Evolutionary conservation across 1,140 invertebrate species (phyloP).

Genomic region (Drosophila neocordata): DNA sequence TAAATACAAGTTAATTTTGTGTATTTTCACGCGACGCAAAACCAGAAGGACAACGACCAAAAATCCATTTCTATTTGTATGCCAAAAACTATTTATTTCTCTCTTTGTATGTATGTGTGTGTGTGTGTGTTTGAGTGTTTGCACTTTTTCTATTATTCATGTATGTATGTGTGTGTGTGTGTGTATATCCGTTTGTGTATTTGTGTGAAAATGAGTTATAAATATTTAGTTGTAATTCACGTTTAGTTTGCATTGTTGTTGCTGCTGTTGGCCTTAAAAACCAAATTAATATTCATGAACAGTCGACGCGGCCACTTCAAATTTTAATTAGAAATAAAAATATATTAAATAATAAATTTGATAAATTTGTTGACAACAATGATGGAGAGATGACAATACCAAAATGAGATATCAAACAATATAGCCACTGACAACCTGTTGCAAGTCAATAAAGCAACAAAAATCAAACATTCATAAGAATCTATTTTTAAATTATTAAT

Average conservation of each 20-base stretch:
- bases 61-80: constrained; percentile 34
- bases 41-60: constrained; percentile 10
- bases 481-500: no score
- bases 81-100: constrained; percentile 32
- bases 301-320: constrained; percentile 38
- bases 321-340: constrained; percentile 74
- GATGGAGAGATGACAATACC: not conserved
- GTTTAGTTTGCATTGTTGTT: constrained; percentile 69
- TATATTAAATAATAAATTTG: constrained; percentile 31
- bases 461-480: no score
- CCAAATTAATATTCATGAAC: constrained; percentile 75
- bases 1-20: constrained; percentile 81
- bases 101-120: constrained; percentile 15
- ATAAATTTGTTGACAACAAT: not conserved
- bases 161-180: constrained; percentile 14
- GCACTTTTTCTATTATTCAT: constrained; percentile 45
- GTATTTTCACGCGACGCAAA: constrained; percentile 60
- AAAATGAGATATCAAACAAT: not conserved
- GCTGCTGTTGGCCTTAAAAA: constrained; percentile 45
- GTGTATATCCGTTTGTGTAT: constrained; percentile 15
- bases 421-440: constrained; percentile 12
- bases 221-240: constrained; percentile 80
- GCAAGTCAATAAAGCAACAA: not conserved
- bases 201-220: constrained; percentile 72
- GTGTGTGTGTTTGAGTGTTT: constrained; percentile 23